Evolutionary conservation across 2,113 vertebrate species (phyloP).

Genomic region (human): GRCh38 chr15:38414001-38414500

Average conservation of each 20-base stretch:
- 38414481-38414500: not conserved
- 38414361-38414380: not conserved
- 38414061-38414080: not conserved
- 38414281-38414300: not conserved
- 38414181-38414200: not conserved
- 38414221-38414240: not conserved
- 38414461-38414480: not conserved
- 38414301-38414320: not conserved
- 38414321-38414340: not conserved
- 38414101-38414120: not conserved
- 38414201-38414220: not conserved
- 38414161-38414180: not conserved
- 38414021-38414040: not conserved
- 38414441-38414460: not conserved
- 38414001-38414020: not conserved
- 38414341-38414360: not conserved
- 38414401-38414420: not conserved
- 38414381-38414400: not conserved
- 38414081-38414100: no score
- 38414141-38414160: no score
- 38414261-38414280: not conserved
- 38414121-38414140: no score
- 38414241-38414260: constrained; percentile 2
- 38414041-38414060: not conserved
- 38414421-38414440: not conserved